Evolutionary conservation across 2,113 vertebrate genomes (phyloP).

Genomic region (Raja brachyura): DNA sequence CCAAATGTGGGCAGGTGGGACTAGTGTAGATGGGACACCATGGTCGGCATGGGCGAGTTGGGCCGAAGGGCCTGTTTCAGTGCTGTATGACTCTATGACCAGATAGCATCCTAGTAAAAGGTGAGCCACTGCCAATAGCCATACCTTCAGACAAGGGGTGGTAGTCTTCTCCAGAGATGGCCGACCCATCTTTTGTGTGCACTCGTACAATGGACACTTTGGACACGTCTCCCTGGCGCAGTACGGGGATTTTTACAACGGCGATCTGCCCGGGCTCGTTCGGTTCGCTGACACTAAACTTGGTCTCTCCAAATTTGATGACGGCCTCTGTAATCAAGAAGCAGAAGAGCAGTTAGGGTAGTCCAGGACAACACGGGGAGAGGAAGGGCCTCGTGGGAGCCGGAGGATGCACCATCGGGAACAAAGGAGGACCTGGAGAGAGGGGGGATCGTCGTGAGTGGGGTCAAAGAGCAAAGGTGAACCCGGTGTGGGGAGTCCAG

Average conservation of each 20-base stretch:
- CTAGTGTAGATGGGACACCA: no score
- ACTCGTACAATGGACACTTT: constrained; percentile 82
- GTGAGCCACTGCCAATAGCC: not conserved
- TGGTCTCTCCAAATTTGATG: constrained; percentile 75
- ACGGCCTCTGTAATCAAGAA: constrained; percentile 64
- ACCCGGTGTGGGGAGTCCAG: no score
- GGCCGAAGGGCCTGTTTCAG: no score
- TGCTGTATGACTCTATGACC: no score
- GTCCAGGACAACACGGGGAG: not conserved
- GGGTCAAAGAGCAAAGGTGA: no score
- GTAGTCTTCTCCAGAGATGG: constrained; percentile 86
- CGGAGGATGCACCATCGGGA: no score
- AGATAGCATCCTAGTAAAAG: not conserved
- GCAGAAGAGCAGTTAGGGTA: constrained; percentile 37
- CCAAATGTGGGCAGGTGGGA: no score
- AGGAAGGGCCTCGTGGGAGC: not conserved
- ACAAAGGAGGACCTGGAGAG: no score
- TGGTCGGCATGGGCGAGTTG: no score
- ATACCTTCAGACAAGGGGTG: constrained; percentile 83
- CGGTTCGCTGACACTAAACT: constrained; percentile 75
- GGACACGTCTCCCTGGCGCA: constrained; percentile 79
- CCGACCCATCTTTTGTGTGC: constrained; percentile 91
- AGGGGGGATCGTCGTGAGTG: no score
- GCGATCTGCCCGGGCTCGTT: constrained; percentile 62
- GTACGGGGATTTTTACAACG: constrained; percentile 72